Percentiles rank a stretch among this genome's conserved stretches.
Evolutionary conservation across 2,113 vertebrate genomes (phyloP).

Genomic region (Entomyzon cyanotis): DNA sequence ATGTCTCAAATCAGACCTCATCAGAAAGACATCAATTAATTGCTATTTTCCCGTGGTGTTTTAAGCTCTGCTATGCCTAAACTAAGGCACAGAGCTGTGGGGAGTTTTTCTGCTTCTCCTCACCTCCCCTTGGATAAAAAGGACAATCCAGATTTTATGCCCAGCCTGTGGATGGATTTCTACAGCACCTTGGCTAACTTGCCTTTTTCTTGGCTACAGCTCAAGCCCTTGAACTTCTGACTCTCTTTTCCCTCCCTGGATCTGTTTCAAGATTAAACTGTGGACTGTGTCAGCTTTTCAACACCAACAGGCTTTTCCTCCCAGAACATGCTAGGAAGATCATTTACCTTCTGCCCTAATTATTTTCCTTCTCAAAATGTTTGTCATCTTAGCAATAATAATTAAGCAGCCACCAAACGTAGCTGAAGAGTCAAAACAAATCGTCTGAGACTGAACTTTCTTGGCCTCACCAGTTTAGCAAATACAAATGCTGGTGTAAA

Average conservation of each 20-base stretch:
- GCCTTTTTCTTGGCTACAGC: conserved; percentile 20
- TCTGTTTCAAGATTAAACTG: conserved; percentile 11
- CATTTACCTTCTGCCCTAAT: neutral
- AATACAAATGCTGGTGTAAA: neutral
- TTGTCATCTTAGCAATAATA: neutral
- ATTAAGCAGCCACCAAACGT: neutral
- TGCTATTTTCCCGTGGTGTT: neutral
- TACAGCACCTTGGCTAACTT: neutral
- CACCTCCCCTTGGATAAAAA: neutral
- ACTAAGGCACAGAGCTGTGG: neutral
- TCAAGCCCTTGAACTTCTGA: conserved; percentile 52
- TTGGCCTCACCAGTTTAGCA: neutral
- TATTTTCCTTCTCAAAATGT: neutral
- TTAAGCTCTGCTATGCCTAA: neutral
- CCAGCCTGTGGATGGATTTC: neutral
- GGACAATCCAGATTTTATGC: neutral
- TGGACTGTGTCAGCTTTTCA: neutral
- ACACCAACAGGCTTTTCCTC: neutral
- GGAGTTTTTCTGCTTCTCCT: neutral
- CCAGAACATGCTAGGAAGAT: neutral
- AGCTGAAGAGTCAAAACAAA: neutral
- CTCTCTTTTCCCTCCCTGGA: neutral
- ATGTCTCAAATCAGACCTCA: neutral
- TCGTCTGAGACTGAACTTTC: neutral
- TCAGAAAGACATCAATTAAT: neutral